Evolutionary conservation across 2,888 invertebrate genomes (phyloP), one percentile per base, ranked within the genome.

Genomic region (Panopea generosa): DNA sequence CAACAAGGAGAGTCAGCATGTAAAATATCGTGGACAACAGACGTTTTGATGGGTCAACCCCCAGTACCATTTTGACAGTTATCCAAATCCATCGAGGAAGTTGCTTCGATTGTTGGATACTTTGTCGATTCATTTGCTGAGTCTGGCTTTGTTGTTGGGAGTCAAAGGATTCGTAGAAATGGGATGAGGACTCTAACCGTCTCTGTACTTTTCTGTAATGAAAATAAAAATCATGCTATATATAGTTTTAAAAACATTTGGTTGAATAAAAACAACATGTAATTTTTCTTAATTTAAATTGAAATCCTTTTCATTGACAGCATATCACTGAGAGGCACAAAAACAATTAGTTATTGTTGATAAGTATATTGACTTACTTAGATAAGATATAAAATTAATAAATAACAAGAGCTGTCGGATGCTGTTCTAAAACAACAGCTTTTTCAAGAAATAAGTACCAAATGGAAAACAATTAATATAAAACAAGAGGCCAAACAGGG

Each of bases 11-110:
- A 9, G 92, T 92, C 0, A 91, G 24, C n/a, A 60, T 53, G 29
- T 75, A 81, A 0, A 77, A n/a, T 1, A 59, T 7, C 2, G 59
- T 91, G 11, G 91, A 91, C 18, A 90, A 55, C 45, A 43, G 62
- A n/a, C 26, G 55, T 33, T 71, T 69, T 4, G 76, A 62, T 2
- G 47, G 40, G 40, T 56, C 86, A 55, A 93, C 89, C 11, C 92
- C 92, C 33, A 92, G 82, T 24, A 87, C 84, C 29, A 86, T 85
- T 14, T 90, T 90, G 20, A 92, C 84, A 11, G 90, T 69, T 43
- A 78, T 80, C 93, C 92, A 92, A 7, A 89, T 69, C 90, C 92
- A 92, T n/a, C 70, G 62, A 0, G 93, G 92, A 0, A 92, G 81
- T 16, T 84, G 82, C 18, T 84, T 84, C 1, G 92, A 91, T 69